Evolutionary conservation across 1,140 invertebrate species (phyloP), one percentile per base, ranked within the genome.

Genomic region (Cydia amplana): DNA sequence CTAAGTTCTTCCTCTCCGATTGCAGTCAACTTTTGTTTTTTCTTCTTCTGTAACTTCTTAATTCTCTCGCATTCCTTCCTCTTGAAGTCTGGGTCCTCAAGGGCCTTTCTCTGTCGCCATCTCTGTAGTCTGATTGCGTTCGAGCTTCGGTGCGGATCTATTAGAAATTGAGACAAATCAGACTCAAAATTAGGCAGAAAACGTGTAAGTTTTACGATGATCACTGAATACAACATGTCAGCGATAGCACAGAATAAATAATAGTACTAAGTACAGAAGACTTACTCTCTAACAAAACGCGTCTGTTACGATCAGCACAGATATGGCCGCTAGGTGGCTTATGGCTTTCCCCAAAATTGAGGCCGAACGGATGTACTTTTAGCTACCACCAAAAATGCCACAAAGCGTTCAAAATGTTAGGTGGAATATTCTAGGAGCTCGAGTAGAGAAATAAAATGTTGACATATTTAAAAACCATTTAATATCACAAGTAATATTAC

Each of bases 401-500:
- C 9, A 40, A 9, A 40, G 36, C 7, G 36, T 10, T 40, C 36
- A 40, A 40, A 40, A 10, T 40, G 36, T 40, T 7, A 0, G 9
- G 32, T 36, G 32, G 32, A 36, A 1, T 36, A 36, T 36, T 6
- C 32, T 36, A n/a, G 14, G 5, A 49, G 5, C 3, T 49, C 16
- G 51, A 18, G 51, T 55, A 18, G n/a, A 18, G 3, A 55, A 55
- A 55, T 18, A 55, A 55, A 55, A 46, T 46, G 43, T 46, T 7
- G 18, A 60, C 55, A 23, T 60, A 23, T 10, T 20, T 23, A 6
- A 63, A 74, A 28, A 60, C 28, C 14, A 20, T 60, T 64, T 63
- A 74, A 36, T 40, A 74, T 74, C 20, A 74, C 20, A 60, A 74
- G n/a, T 6, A 32, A 63, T 25, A 74, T 55, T 36, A 74, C 55